Conservation (phyloP, 1,140 invertebrate species). For the Ephestia elutella region DNA sequence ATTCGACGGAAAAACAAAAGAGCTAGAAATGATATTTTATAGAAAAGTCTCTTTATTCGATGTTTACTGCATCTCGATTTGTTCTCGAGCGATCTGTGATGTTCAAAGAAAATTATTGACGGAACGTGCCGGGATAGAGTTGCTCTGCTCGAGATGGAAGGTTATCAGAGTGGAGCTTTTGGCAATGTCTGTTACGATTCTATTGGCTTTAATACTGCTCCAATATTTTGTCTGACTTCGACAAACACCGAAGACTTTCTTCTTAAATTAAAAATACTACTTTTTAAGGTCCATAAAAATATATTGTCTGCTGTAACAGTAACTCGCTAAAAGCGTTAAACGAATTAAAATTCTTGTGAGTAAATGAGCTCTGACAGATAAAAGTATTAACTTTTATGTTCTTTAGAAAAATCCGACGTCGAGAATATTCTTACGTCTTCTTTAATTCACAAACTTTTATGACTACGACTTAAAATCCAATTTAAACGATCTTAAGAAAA, state of each 20-base stretch:
- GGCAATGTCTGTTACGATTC: conserved; percentile 32
- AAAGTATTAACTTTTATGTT: conserved; percentile 54
- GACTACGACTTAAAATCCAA: conserved; percentile 7
- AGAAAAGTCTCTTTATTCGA: conserved; percentile 64
- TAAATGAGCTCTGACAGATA: conserved; percentile 53
- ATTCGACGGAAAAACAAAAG: conserved; percentile 67
- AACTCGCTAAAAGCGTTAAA: conserved; percentile 48
- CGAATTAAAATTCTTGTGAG: conserved; percentile 55
- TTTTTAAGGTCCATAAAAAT: conserved; percentile 46
- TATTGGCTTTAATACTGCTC: conserved; percentile 38
- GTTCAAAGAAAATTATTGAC: conserved; percentile 71
- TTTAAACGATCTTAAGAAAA: conserved; percentile 6
- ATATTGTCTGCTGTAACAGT: conserved; percentile 52
- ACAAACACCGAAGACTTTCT: neutral
- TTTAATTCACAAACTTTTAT: conserved; percentile 10
- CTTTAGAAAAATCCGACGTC: conserved; percentile 30
- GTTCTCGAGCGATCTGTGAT: conserved; percentile 63
- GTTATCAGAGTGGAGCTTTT: conserved; percentile 30
- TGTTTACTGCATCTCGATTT: conserved; percentile 70
- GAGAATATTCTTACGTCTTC: conserved; percentile 20
- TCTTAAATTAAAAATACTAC: conserved; percentile 25
- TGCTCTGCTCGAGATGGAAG: conserved; percentile 33
- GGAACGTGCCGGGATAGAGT: conserved; percentile 61
- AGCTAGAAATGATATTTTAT: conserved; percentile 72
- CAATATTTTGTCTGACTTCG: conserved; percentile 31